Percentiles rank a stretch among this genome's conserved stretches.
Conservation (phyloP, 2,113 vertebrate species). For the Fulmarus glacialis region DNA sequence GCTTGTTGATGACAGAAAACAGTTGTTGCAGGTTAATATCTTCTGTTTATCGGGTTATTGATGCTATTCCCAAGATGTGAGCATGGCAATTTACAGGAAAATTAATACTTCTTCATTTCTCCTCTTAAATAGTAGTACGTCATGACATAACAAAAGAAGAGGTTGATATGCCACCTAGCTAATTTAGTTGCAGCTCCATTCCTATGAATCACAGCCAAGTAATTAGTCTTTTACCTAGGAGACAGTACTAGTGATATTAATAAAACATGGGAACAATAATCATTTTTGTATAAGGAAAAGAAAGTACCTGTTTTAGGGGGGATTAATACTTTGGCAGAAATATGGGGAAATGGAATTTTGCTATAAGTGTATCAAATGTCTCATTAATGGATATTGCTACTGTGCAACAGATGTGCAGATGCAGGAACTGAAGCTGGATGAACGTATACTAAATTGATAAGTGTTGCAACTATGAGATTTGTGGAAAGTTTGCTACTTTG, state of each 20-base stretch:
- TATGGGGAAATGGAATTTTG: slow-evolving; percentile 9
- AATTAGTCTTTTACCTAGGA: slow-evolving; percentile 73
- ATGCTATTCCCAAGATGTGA: background rate
- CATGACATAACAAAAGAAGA: slow-evolving; percentile 13
- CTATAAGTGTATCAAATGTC: background rate
- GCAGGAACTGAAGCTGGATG: background rate
- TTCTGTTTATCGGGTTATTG: background rate
- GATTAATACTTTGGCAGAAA: slow-evolving; percentile 44
- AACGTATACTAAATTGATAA: background rate
- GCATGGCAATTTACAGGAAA: background rate
- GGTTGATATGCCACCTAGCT: background rate
- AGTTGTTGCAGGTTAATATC: slow-evolving; percentile 10
- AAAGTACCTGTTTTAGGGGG: background rate
- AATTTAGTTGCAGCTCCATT: slow-evolving; percentile 54
- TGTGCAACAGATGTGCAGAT: background rate
- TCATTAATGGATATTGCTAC: slow-evolving; percentile 32
- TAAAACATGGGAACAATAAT: slow-evolving; percentile 47
- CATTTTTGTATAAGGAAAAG: slow-evolving; percentile 7
- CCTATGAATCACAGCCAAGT: slow-evolving; percentile 49
- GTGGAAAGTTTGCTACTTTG: background rate
- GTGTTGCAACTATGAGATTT: background rate
- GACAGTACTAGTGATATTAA: slow-evolving; percentile 46
- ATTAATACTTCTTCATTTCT: slow-evolving; percentile 28
- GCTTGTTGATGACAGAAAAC: background rate
- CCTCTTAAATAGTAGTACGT: background rate